Evolutionary conservation across 2,797 vertebrate genomes (phyloP).

Genomic region (Botia kubotai): DNA sequence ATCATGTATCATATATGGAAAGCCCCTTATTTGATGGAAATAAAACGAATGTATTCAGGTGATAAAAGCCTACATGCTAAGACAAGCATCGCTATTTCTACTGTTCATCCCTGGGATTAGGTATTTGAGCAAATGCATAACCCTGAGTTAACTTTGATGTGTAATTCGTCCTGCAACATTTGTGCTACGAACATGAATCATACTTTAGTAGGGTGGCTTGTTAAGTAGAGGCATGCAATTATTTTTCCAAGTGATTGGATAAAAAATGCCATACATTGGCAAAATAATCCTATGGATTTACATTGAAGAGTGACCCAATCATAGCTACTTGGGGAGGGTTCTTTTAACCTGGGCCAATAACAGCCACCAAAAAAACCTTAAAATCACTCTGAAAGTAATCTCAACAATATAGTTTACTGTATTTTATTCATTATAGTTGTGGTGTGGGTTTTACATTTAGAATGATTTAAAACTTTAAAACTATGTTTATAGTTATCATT

Average conservation of each 20-base stretch:
- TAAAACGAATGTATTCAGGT: neutral
- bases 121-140: neutral
- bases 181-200: neutral
- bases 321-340: neutral
- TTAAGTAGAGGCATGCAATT: neutral
- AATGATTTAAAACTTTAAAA: no score
- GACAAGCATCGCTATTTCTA: neutral
- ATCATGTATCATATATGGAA: conserved; percentile 50
- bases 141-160: neutral
- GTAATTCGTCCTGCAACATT: no score
- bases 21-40: conserved; percentile 33
- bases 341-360: neutral
- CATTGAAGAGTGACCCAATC: neutral
- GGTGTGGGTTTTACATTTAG: no score
- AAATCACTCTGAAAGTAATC: no score
- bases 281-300: no score
- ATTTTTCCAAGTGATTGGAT: neutral
- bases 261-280: no score
- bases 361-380: neutral
- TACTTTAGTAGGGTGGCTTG: neutral
- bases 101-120: neutral
- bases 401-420: no score
- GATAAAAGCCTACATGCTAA: neutral
- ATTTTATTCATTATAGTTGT: no score
- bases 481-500: no score